A percentile compares a stretch with the other conserved stretches of the same genome.
Conservation (phyloP, 1,140 invertebrate genomes). For the Caenorhabditis latens region DNA sequence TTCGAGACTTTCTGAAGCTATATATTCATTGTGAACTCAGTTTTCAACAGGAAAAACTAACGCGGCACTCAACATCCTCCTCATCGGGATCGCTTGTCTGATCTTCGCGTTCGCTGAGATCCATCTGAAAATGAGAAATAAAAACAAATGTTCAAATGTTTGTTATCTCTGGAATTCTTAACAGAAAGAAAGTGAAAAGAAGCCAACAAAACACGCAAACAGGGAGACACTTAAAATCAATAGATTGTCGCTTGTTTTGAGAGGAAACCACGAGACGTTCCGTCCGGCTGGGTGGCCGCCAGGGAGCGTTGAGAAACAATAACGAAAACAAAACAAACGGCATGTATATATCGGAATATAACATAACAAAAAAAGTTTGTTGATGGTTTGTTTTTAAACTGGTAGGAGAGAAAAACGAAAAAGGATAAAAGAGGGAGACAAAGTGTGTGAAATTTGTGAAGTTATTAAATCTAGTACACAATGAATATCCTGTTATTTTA, state of each 20-base stretch:
- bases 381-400: neutral
- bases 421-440: neutral
- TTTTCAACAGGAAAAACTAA: neutral
- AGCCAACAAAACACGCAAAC: neutral
- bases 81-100: slow-evolving; percentile 40
- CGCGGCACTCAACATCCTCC: slow-evolving; percentile 9
- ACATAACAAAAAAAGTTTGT: slow-evolving; percentile 37
- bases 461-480: too few species aligned
- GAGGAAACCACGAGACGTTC: slow-evolving; percentile 30
- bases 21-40: neutral
- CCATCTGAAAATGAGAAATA: neutral
- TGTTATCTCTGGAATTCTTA: neutral
- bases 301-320: neutral
- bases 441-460: too few species aligned
- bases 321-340: neutral
- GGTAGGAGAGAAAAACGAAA: neutral
- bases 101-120: slow-evolving; percentile 43
- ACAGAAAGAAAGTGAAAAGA: neutral
- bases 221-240: slow-evolving; percentile 39
- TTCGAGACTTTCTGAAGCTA: slow-evolving; percentile 30
- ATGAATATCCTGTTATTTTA: too few species aligned
- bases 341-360: neutral
- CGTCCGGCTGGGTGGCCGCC: neutral
- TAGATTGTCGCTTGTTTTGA: slow-evolving; percentile 32
- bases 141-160: neutral